phyloP scores from a whole-genome alignment of 2,113 vertebrate species.

The Brachyistius frenatus region DNA sequence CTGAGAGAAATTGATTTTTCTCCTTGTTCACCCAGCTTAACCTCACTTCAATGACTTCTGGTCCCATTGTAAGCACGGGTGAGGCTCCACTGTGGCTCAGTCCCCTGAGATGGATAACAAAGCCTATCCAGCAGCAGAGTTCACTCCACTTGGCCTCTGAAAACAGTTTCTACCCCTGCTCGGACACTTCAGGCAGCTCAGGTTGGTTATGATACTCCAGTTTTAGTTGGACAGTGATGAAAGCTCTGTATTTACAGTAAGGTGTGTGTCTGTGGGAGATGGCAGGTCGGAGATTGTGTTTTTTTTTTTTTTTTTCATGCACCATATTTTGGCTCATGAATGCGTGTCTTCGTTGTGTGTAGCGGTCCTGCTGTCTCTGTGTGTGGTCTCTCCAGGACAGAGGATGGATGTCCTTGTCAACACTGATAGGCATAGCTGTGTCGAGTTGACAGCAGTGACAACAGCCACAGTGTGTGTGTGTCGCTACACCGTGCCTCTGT shows the following conservation, averaged over 20 bases:
- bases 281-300: conserved; percentile 1
- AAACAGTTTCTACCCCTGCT: conserved; percentile 19
- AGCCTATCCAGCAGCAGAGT: conserved; percentile 41
- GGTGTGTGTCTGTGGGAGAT: conserved; percentile 2
- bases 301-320: not conserved
- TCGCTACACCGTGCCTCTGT: conserved; percentile 25
- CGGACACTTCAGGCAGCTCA: not conserved
- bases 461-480: conserved; percentile 35
- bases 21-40: conserved; percentile 13
- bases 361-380: conserved; percentile 1
- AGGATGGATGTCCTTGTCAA: conserved; percentile 69
- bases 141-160: conserved; percentile 19
- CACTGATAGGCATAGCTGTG: conserved; percentile 50
- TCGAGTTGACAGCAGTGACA: conserved; percentile 38
- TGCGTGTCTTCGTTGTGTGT: conserved; percentile 15
- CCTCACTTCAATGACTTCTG: conserved; percentile 43
- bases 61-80: conserved; percentile 35
- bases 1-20: conserved; percentile 35
- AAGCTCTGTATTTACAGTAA: conserved; percentile 18
- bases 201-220: conserved; percentile 7
- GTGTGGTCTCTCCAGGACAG: conserved; percentile 45
- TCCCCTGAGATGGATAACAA: conserved; percentile 57
- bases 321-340: not conserved
- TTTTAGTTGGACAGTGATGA: conserved; percentile 32
- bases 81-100: conserved; percentile 22